Base-by-base conservation (phyloP, 1,140 invertebrate genomes). In the Anadara kagoshimensis region DNA sequence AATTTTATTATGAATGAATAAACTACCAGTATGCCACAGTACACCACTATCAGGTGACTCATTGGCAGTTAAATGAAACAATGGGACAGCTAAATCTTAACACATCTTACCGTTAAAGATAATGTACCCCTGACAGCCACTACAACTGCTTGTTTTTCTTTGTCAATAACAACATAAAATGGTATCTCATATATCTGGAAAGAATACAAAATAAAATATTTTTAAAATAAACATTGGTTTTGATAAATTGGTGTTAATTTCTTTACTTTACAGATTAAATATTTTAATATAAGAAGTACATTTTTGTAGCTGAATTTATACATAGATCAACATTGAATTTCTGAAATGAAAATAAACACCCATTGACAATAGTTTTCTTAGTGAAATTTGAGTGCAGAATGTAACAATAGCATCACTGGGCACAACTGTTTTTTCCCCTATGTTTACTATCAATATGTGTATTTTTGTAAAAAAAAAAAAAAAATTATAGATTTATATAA, bases 91-190 rank as follows among this genome's bases (percentile, higher is more conserved):
- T 36, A 3, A 3, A 7, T 36, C 7, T 36, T 36, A 3, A 36
- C 29, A 36, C 29, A 54, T n/a, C 45, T 72, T 78, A 86, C 86
- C 78, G 82, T 76, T 16, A 97, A 85, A 0, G 95, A 97, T 61
- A 97, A 92, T 1, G 95, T 96, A 16, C 97, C 97, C 73, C 97
- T 91, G 54, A 98, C 93, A 1, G 94, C 92, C 29, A 98, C 92
- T 10, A 97, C 95, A 66, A 98, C 94, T 72, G 92, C 93, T 58
- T 93, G 91, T 0, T 93, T 93, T 76, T 94, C 92, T 85, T 97
- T 95, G 86, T 98, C 96, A 0, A 93, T 91, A 70, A 95, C 92
- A 45, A 97, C 94, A 84, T 93, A 96, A 87, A 97, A 98, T 56
- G 96, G 96, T 67, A 84, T 82, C 72, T 85, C 80, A 74, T 69